A percentile compares a stretch with the other conserved stretches of the same genome.
Evolutionary conservation across 2,113 vertebrate genomes (phyloP).

Genomic region (Penelope pileata): DNA sequence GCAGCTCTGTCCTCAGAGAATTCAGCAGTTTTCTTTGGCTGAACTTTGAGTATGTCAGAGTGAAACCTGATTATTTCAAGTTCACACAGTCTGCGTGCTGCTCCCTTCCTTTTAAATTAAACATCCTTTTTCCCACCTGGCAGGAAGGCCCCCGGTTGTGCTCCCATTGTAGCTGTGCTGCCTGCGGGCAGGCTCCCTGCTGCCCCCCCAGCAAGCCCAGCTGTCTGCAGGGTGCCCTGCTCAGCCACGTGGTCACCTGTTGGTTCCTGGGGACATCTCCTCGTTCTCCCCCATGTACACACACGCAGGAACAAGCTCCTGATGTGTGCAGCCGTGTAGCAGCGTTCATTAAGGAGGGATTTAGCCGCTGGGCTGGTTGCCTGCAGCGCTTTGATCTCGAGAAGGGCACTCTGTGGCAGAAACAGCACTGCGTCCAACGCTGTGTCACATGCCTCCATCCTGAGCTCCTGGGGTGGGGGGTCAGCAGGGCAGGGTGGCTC

Average conservation of each 20-base stretch:
- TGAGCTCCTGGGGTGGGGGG: not conserved
- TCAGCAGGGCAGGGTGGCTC: not conserved
- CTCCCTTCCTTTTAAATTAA: conserved; percentile 34
- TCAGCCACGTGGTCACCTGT: not conserved
- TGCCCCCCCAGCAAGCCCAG: not conserved
- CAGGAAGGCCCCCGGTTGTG: not conserved
- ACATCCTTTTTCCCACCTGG: not conserved
- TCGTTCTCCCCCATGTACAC: not conserved
- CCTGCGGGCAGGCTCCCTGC: not conserved
- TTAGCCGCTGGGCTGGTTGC: not conserved
- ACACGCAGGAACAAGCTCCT: not conserved
- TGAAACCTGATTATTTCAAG: not conserved
- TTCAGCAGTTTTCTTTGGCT: not conserved
- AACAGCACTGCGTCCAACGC: not conserved
- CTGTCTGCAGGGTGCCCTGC: not conserved
- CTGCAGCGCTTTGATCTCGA: conserved; percentile 24
- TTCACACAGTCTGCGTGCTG: not conserved
- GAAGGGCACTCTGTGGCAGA: not conserved
- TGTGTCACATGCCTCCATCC: not conserved
- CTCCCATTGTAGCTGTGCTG: not conserved
- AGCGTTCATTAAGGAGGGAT: not conserved
- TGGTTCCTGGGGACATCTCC: not conserved
- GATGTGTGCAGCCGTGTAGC: accelerated
- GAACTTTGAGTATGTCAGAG: not conserved
- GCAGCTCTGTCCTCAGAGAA: not conserved